These are phyloP conservation scores for Meteorus colon DNA, from an alignment of 2,888 invertebrate genomes.

Conservation along the genomic window DNA sequence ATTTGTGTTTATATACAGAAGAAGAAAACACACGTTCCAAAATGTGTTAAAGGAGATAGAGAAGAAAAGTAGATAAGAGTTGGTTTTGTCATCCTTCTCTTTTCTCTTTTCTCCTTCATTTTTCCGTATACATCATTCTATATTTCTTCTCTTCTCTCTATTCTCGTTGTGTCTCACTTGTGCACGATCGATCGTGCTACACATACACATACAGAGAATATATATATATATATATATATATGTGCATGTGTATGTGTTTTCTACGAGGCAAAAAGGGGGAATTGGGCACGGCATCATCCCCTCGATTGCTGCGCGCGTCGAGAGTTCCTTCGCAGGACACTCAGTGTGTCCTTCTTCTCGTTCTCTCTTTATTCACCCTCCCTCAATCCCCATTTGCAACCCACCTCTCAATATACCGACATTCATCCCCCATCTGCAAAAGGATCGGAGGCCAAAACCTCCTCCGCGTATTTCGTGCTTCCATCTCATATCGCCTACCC, in stretches of 20 bases:
- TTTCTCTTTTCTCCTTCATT: constrained; percentile 28
- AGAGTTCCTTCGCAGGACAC: constrained; percentile 27
- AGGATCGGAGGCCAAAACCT: constrained; percentile 37
- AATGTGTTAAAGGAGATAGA: constrained; percentile 18
- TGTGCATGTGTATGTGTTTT: background rate
- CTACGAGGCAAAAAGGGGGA: constrained; percentile 17
- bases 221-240: background rate
- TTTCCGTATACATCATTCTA: constrained; percentile 16
- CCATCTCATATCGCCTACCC: constrained; percentile 24
- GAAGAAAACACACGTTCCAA: constrained; percentile 39
- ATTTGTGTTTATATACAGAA: constrained; percentile 25
- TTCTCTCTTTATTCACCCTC: background rate
- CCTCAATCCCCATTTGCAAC: background rate
- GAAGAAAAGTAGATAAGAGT: constrained; percentile 8
- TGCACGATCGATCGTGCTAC: constrained; percentile 38
- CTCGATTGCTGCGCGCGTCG: constrained; percentile 44
- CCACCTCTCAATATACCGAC: background rate
- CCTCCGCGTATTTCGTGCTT: constrained; percentile 37
- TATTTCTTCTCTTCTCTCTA: constrained; percentile 21
- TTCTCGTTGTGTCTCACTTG: constrained; percentile 25
- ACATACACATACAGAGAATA: background rate
- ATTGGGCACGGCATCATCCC: constrained; percentile 37
- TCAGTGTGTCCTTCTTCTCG: background rate
- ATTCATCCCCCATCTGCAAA: constrained; percentile 7
- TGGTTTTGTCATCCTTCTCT: constrained; percentile 24